phyloP scores from a whole-genome alignment of 2,888 invertebrate genomes.

The Pachliopta kotzebuea region DNA sequence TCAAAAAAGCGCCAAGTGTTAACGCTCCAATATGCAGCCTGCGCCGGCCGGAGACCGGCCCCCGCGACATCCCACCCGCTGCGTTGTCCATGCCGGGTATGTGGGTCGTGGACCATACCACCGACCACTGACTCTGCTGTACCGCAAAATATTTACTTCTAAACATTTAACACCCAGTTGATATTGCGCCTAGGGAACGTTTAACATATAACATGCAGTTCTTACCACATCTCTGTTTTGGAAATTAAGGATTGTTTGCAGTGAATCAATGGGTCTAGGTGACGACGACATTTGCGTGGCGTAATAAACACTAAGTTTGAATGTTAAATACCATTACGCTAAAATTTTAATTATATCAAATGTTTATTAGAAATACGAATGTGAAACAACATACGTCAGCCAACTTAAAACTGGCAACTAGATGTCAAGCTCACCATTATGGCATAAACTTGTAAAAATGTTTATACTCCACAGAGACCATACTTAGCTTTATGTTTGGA shows the following conservation, averaged over 20 bases:
- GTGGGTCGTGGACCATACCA: conserved; percentile 62
- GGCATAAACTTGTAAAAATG: neutral
- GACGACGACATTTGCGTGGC: conserved; percentile 29
- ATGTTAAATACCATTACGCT: conserved; percentile 20
- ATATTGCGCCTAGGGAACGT: no score
- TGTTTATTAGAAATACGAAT: conserved; percentile 1
- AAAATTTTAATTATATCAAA: conserved; percentile 17
- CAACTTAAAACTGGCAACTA: neutral
- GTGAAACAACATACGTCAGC: neutral
- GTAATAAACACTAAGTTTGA: conserved; percentile 9
- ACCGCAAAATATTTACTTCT: neutral
- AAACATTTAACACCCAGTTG: neutral
- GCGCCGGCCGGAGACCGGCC: conserved; percentile 46
- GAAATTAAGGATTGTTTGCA: conserved; percentile 63
- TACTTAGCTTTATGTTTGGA: no score
- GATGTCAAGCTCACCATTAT: neutral
- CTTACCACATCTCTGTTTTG: conserved; percentile 59
- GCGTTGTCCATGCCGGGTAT: conserved; percentile 61
- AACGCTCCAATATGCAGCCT: conserved; percentile 55
- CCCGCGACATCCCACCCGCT: conserved; percentile 39
- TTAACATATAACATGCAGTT: conserved; percentile 10
- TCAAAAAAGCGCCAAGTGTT: conserved; percentile 54
- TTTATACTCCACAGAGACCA: neutral
- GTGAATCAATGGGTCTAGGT: conserved; percentile 37
- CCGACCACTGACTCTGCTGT: conserved; percentile 59